These are phyloP conservation scores for Lepidonotus clava DNA, from an alignment of 2,888 invertebrate genomes.

Conservation along the genomic window DNA sequence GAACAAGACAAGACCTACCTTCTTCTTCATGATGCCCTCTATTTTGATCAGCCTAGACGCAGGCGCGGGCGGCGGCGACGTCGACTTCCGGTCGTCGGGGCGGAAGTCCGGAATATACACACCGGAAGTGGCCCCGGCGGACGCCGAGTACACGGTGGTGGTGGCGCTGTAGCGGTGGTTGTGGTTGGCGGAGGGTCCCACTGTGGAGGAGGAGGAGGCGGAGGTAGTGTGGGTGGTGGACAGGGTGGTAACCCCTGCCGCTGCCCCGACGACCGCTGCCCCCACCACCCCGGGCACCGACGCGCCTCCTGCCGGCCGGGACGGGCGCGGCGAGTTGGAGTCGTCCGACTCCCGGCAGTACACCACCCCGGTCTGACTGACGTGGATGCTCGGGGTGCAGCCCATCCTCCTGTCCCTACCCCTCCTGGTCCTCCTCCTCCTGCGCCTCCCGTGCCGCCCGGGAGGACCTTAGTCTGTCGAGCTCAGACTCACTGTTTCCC, in stretches of 20 bases:
- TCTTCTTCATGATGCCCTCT: too few relatives aligned
- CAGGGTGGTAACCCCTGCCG: not conserved
- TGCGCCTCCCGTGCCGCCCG: not conserved
- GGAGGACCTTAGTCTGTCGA: too few relatives aligned
- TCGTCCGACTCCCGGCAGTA: constrained; percentile 76
- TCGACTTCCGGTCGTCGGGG: not conserved
- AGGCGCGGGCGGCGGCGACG: constrained; percentile 10
- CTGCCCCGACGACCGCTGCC: not conserved
- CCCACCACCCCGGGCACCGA: too few relatives aligned
- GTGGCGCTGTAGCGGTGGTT: not conserved
- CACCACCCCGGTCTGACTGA: constrained; percentile 76
- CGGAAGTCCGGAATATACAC: too few relatives aligned
- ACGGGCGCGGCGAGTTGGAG: constrained; percentile 68
- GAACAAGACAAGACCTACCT: too few relatives aligned
- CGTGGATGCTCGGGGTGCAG: constrained; percentile 79
- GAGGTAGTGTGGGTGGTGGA: not conserved
- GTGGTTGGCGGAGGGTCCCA: not conserved
- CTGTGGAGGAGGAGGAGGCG: not conserved
- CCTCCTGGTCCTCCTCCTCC: not conserved
- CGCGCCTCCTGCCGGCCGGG: too few relatives aligned
- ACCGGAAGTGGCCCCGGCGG: constrained; percentile 57
- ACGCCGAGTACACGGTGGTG: not conserved
- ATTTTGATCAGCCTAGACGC: too few relatives aligned
- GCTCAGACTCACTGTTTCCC: too few relatives aligned
- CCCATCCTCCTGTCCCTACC: constrained; percentile 74